These are phyloP conservation scores for Rotaria macrura DNA, from an alignment of 2,888 invertebrate genomes.

Conservation along the genomic window DNA sequence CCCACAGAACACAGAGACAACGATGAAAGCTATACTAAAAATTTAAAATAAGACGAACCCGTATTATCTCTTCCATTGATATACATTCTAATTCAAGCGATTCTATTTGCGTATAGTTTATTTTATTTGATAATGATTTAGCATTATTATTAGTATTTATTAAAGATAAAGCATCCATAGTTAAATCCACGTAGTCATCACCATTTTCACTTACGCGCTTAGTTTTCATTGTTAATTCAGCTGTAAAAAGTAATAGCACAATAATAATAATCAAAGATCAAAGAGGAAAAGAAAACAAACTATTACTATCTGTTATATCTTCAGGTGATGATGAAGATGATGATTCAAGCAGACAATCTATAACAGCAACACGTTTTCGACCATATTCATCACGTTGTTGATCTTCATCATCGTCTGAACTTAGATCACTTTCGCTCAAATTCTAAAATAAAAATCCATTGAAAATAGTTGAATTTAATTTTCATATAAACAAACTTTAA, in stretches of 20 bases:
- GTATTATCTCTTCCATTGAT: slow-evolving; percentile 11
- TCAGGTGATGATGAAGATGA: neutral
- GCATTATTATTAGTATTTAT: neutral
- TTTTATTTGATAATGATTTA: neutral
- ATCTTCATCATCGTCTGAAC: neutral
- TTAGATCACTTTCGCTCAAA: neutral
- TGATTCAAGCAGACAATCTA: slow-evolving; percentile 13
- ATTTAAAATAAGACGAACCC: neutral
- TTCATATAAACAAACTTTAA: neutral
- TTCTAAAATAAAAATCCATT: neutral
- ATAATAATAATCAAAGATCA: neutral
- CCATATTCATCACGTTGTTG: slow-evolving; percentile 3
- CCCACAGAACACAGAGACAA: neutral
- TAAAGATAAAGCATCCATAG: neutral
- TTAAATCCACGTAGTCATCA: neutral
- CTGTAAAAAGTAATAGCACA: neutral
- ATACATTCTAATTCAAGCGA: neutral
- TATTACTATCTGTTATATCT: neutral
- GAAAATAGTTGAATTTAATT: no score
- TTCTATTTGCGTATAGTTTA: neutral
- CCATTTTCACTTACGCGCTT: neutral
- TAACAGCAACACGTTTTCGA: slow-evolving; percentile 6
- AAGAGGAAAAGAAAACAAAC: neutral
- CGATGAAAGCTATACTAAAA: neutral
- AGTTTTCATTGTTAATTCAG: neutral